Base-by-base conservation (phyloP, 2,888 invertebrate species). In the Dicyrtoma fusca region DNA sequence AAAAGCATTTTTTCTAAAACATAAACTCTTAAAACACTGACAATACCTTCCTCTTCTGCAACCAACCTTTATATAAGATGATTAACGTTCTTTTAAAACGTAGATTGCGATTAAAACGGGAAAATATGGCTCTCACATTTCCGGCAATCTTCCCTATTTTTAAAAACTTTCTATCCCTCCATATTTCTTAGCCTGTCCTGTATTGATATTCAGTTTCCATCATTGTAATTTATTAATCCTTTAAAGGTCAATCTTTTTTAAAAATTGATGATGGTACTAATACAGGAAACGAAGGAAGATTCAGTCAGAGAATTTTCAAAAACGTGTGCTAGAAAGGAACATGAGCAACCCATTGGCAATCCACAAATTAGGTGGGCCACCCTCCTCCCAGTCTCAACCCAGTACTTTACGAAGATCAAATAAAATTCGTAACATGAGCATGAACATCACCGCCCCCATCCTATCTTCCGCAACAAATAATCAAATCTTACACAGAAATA, bases 291-390 rank as follows among this genome's bases (percentile, higher is more conserved):
- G 79, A 34, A 73, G 79, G 55, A 79, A 79, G 55, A 78, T 79
- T 26, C 76, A 79, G 63, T 77, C 79, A 1, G 79, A 79, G 61
- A 77, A 78, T 49, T 79, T 79, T 53, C 79, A 79, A 57, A 79
- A 79, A 61, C 72, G 79, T 25, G 77, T 79, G n/a, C 65, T 79
- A 8, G 79, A 79, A 63, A 61, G 79, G 61, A 79, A 79, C 49
- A 79, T 79, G 45, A 79, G 77, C 34, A 79, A 79, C 66, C 79
- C 79, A 17, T 62, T 79, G 26, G 79, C 79, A 47, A 74, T 79
- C 55, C 79, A 79, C 62, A 79, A 79, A 71, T 26, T 74, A 5
- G 69, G 59, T 42, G 70, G 23, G 1, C 21, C 42, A 1, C 47
- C 64, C 11, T n/a, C 11, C 1, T 53, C 51, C 19, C 65, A 65